Evolutionary conservation across 1,140 invertebrate species (phyloP).

Genomic region (Sipha flava): DNA sequence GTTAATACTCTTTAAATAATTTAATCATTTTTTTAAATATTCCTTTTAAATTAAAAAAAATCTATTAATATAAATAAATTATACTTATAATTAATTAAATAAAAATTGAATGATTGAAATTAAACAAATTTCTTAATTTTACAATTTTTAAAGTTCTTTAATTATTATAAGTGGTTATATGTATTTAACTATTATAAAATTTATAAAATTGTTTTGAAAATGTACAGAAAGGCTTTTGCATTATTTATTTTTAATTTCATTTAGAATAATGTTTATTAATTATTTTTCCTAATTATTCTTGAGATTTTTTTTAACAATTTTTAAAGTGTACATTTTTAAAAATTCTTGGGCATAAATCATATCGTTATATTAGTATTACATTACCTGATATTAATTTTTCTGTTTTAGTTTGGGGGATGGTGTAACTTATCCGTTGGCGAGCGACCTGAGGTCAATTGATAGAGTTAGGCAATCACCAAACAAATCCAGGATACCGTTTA

Average conservation of each 20-base stretch:
- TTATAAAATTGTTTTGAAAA: background rate
- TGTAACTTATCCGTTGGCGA: constrained; percentile 70
- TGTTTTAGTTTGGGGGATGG: constrained; percentile 79
- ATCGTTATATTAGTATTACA: constrained; percentile 1
- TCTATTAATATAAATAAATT: no score
- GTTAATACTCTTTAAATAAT: no score
- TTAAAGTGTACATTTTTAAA: background rate
- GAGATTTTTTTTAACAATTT: background rate
- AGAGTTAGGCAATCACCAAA: constrained; percentile 80
- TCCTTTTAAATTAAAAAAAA: no score
- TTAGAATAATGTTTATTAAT: background rate
- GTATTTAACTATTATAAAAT: constrained; percentile 1
- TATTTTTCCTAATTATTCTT: background rate
- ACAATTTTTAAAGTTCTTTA: no score
- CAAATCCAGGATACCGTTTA: constrained; percentile 58
- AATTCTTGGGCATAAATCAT: background rate
- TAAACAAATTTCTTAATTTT: no score
- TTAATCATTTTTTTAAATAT: no score
- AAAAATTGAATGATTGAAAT: no score
- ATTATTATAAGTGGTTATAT: background rate
- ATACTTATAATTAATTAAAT: no score
- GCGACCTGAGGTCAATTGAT: constrained; percentile 58
- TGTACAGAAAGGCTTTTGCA: background rate
- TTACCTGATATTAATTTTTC: constrained; percentile 36
- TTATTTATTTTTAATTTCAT: background rate